These are phyloP conservation scores for Coelopa pilipes DNA, from an alignment of 2,888 invertebrate genomes.

Conservation along the genomic window DNA sequence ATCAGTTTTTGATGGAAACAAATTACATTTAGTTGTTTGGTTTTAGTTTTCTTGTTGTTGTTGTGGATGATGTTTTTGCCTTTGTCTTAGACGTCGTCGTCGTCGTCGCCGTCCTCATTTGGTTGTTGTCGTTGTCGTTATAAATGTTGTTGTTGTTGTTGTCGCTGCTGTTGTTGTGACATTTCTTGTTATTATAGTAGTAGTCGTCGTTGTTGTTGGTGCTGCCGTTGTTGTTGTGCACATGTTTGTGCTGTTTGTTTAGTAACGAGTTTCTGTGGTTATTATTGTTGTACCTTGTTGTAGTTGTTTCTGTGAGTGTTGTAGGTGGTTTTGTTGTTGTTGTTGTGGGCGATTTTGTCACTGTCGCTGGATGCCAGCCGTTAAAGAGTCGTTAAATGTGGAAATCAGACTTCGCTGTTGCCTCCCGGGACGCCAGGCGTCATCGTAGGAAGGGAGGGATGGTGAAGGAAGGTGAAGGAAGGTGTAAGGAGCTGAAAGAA, in stretches of 20 bases:
- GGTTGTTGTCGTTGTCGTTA: not conserved
- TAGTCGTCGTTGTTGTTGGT: slow-evolving; percentile 20
- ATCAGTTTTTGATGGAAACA: slow-evolving; percentile 25
- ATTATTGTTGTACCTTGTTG: no score
- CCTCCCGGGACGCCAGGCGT: not conserved
- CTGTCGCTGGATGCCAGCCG: no score
- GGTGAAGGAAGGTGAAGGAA: no score
- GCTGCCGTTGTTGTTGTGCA: not conserved
- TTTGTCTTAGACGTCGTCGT: not conserved
- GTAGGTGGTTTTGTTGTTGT: no score
- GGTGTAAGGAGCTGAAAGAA: no score
- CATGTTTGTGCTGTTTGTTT: not conserved
- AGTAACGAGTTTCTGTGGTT: not conserved
- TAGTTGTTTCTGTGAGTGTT: no score
- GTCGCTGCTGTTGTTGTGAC: not conserved
- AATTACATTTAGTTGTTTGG: slow-evolving; percentile 22
- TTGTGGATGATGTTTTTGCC: not conserved
- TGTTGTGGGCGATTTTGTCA: no score
- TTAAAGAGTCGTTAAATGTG: no score
- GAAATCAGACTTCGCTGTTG: slow-evolving; percentile 3
- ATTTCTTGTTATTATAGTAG: slow-evolving; percentile 14
- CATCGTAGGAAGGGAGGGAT: no score
- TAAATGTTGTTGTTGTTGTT: slow-evolving; percentile 2
- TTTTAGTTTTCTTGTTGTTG: slow-evolving; percentile 6
- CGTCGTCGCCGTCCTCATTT: slow-evolving; percentile 18